Base-by-base conservation (phyloP, 2,888 invertebrate species). In the Stenchaetothrips biformis region DNA sequence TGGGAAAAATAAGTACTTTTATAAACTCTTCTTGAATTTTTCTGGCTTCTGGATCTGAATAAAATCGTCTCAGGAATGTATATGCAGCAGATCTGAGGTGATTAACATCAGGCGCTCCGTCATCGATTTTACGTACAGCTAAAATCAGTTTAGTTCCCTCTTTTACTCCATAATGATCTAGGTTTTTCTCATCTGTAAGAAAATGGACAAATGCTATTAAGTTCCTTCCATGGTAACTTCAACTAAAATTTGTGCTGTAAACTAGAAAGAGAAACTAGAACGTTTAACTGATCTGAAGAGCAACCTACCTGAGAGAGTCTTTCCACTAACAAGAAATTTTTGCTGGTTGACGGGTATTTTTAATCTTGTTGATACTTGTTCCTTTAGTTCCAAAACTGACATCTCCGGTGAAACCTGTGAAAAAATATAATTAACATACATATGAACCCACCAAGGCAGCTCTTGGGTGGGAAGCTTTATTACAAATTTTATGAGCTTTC, bases 131-230 rank as follows among this genome's bases (percentile, higher is more conserved):
- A 85, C 92, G 92, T 7, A 93, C 90, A 48, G 94, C 88, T 81
- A 94, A 87, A 85, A 92, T 92, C 78, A 95, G 85, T 86, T 92
- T 94, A 21, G 92, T 90, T 1, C 94, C 94, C 82, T 94, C 93
- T 86, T 92, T 92, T 59, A 94, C 92, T 82, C 90, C 89, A 86
- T 94, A 94, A 78, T 91, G 91, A 77, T 90, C 89, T 78, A 95
- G 87, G 9, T 89, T 89, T 84, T 93, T 92, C 79, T 93, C 92
- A 85, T 95, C 94, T 84, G 82, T 27, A 86, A 86, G n/a, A 67
- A 48, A 81, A n/a, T 9, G 37, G 18, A 79, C 62, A 21, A 81
- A 27, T 18, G 25, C 7, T 18, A 18, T 27, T 0, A 74, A 25
- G 21, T 62, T 27, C 62, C 4, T 27, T n/a, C n/a, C 37, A 0